Evolutionary conservation across 1,140 invertebrate genomes (phyloP).

Genomic region (Anastrepha obliqua): DNA sequence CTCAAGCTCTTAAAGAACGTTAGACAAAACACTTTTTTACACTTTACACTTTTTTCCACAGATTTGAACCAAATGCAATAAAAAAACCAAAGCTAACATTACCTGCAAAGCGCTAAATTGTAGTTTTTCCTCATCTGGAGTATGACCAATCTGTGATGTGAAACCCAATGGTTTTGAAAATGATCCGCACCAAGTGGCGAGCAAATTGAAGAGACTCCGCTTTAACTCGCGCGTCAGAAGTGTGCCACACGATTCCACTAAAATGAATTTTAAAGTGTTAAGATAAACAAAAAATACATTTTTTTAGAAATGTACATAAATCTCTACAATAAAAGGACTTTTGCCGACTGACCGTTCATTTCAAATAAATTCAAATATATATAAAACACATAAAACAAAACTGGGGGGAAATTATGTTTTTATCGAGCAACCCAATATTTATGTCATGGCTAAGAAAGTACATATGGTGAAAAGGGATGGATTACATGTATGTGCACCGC

Average conservation of each 20-base stretch:
- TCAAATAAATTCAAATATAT: too few species aligned
- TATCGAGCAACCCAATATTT: too few species aligned
- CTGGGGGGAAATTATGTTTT: not conserved
- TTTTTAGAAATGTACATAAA: not conserved
- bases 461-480: too few species aligned
- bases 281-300: not conserved
- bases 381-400: not conserved
- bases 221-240: slow-evolving; percentile 91
- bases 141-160: slow-evolving; percentile 67
- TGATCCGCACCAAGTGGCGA: slow-evolving; percentile 94
- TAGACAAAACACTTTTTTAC: too few species aligned
- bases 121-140: slow-evolving; percentile 78
- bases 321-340: not conserved
- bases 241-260: slow-evolving; percentile 91
- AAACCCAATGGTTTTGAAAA: slow-evolving; percentile 80
- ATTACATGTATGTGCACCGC: too few species aligned
- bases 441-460: too few species aligned
- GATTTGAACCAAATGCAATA: too few species aligned
- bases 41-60: too few species aligned
- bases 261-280: slow-evolving; percentile 61
- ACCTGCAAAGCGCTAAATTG: slow-evolving; percentile 86
- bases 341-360: too few species aligned
- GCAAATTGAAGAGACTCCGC: slow-evolving; percentile 91
- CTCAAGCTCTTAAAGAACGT: too few species aligned
- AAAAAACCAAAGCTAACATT: slow-evolving; percentile 63